Conservation (phyloP, 2,888 invertebrate genomes). For the Mythimna impura region DNA sequence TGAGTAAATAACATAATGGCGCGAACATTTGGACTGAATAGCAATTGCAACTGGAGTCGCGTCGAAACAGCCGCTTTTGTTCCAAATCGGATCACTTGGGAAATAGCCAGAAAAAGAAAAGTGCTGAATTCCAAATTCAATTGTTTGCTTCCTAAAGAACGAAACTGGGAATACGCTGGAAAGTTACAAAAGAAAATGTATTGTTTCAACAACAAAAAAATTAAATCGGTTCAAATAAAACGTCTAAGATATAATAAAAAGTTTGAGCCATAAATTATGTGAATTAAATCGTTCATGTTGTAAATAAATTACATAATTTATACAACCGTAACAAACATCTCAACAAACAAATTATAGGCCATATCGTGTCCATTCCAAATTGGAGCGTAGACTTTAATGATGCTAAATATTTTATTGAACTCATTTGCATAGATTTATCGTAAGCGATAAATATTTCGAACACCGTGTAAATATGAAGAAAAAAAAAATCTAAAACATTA, state of each 20-base stretch:
- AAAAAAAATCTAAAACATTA: conserved; percentile 46
- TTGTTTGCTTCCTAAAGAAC: conserved; percentile 52
- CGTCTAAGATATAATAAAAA: conserved; percentile 34
- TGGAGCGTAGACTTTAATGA: conserved; percentile 48
- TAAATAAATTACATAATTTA: conserved; percentile 50
- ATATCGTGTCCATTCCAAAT: conserved; percentile 37
- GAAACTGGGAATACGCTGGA: conserved; percentile 36
- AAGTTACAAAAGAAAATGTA: conserved; percentile 46
- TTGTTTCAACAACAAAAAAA: conserved; percentile 28
- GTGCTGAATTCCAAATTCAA: conserved; percentile 54
- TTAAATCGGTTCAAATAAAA: conserved; percentile 22
- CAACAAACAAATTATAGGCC: conserved; percentile 49
- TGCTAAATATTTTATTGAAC: conserved; percentile 46
- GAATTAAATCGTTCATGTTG: conserved; percentile 36
- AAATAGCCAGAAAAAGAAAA: conserved; percentile 63
- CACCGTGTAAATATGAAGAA: conserved; percentile 17
- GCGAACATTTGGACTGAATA: conserved; percentile 71
- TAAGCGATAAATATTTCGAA: conserved; percentile 37
- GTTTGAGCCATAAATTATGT: conserved; percentile 32
- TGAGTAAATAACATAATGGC: conserved; percentile 86
- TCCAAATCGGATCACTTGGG: conserved; percentile 66
- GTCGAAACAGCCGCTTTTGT: conserved; percentile 54
- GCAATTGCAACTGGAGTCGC: conserved; percentile 60
- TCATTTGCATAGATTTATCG: conserved; percentile 54
- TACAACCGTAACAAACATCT: conserved; percentile 39